phyloP scores from a whole-genome alignment of 2,797 vertebrate species.

The Hemibagrus guttatus region DNA sequence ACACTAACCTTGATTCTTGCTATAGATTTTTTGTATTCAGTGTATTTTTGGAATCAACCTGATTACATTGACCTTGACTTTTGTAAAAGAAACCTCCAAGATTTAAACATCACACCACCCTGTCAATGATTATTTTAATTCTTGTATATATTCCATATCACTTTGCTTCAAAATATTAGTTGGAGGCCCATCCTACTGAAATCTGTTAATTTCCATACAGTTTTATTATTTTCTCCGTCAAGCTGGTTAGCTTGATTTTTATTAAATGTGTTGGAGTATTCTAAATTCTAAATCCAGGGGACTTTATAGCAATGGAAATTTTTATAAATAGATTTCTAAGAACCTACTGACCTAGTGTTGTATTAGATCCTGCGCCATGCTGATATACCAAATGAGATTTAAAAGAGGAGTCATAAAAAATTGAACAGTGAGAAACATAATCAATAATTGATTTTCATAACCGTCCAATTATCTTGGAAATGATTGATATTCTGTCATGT shows the following conservation, averaged over 20 bases:
- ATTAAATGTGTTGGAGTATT: neutral
- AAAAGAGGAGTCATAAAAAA: neutral
- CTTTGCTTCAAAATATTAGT: neutral
- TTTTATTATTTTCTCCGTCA: neutral
- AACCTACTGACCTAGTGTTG: neutral
- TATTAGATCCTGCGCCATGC: neutral
- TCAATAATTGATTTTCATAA: slow-evolving; percentile 22
- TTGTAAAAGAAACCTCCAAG: neutral
- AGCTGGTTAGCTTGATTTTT: neutral
- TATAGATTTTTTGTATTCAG: neutral
- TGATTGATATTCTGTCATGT: slow-evolving; percentile 13
- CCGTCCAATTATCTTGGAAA: slow-evolving; percentile 6
- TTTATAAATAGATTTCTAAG: neutral
- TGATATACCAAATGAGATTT: neutral
- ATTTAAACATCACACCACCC: neutral
- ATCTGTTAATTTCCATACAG: neutral
- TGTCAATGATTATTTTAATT: neutral
- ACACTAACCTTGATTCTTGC: neutral
- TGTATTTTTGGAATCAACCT: neutral
- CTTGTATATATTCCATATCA: neutral
- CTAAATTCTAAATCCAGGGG: neutral
- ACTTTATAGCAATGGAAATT: neutral
- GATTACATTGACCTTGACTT: too few relatives aligned
- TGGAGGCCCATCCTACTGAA: neutral
- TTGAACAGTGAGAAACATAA: neutral